Evolutionary conservation across 2,113 vertebrate genomes (phyloP), one percentile per base, ranked within the genome.

Genomic region (Pelecanus crispus): DNA sequence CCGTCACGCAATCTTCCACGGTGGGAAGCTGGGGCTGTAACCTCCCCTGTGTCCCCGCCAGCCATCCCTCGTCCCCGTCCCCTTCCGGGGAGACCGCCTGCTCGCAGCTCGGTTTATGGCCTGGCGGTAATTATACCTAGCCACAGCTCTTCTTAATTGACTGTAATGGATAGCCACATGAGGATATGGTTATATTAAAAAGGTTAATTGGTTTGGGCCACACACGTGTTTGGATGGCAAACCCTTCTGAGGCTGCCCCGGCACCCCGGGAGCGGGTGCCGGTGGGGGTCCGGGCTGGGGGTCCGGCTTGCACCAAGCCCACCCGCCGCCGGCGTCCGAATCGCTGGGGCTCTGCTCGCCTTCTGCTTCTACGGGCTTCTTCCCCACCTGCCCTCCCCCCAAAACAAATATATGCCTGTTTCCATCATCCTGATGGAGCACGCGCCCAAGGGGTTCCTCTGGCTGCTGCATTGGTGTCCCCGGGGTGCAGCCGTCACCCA

Each of bases 161-260:
- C 68, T 38, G 52, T 75, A 66, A 66, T 66, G 67, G 92, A 49
- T 21, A 36, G 59, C 74, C 55, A 31, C 59, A 16, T 4, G 86
- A 52, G 59, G 49, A 38, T 15, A 38, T 0, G 7, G 55, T 25
- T 53, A 10, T 34, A 36, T 61, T 19, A 82, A n/a, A 20, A 58
- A 90, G 90, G 87, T 82, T 91, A 79, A 93, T 75, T 71, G 71
- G 14, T 53, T 62, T 61, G 86, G 71, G 65, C 45, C 4, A 4
- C 29, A 28, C 31, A 24, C 6, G 0, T 1, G 0, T 40, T n/a
- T 7, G 47, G 61, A 10, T 28, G 44, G n/a, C 10, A 42, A 36
- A 9, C 21, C 62, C 36, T 65, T 34, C 2, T 3, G 66, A 34
- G 66, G 56, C 47, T 40, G 53, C 40, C 56, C 59, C 44, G 16